Base-by-base conservation (phyloP, 2,888 invertebrate genomes). In the Caenorhabditis sinica region DNA sequence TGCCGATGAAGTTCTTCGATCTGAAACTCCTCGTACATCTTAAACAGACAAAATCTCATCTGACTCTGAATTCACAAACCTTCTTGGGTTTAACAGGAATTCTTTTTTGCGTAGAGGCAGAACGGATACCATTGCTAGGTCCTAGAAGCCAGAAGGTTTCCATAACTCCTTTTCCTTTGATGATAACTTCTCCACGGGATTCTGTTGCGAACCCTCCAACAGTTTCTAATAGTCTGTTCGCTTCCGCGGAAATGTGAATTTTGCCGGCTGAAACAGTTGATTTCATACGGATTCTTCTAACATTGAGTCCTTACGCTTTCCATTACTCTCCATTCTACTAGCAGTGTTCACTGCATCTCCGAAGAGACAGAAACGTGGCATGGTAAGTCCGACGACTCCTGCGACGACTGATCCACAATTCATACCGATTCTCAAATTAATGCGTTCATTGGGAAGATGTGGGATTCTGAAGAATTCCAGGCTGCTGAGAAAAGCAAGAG, bases 121-220 rank as follows among this genome's bases (percentile, higher is more conserved):
- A 20, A 51, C 66, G 66, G 33, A 8, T n/a, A 36, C 40, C 69
- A 40, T 13, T 9, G 28, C 20, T 36, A 0, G 69, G 36, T 56
- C 76, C 76, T 1, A 74, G n/a, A 5, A 90, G 79, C 90, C 90
- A 90, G 76, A 82, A 90, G 0, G 90, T 90, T 68, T 90, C 90
- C 90, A 90, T 90, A 17, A 90, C 88, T 28, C 89, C 89, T 76
- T 85, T 85, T 49, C 85, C 86, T 63, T 90, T 90, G 45, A 91
- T 90, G 9, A 91, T 89, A 9, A 91, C 88, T 75, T 91, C 91
- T 69, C 91, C 91, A 51, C 91, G 74, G 23, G 83, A 68, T 66
- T 91, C 90, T 28, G 90, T 91, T 17, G 60, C 75, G 45, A 90
- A 91, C 0, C 91, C 90, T 25, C 90, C 91, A 17, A 90, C 87